Conservation (phyloP, 2,797 vertebrate species). For the Pipistrellus pipistrellus region DNA sequence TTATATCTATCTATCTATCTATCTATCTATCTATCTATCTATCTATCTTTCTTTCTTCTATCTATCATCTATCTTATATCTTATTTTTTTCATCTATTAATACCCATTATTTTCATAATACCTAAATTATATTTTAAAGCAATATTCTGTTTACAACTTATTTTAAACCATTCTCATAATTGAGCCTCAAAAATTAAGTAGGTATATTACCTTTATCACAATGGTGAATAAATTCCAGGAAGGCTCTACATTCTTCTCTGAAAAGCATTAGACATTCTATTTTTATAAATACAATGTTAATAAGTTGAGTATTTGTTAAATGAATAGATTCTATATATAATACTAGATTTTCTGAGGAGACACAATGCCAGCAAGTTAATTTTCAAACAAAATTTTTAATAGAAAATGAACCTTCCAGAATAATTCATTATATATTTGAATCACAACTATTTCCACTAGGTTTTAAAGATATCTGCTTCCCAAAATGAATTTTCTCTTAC, state of each 20-base stretch:
- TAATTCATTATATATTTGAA: conserved; percentile 5
- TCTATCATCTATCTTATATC: no score
- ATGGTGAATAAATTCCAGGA: not conserved
- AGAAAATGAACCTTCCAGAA: not conserved
- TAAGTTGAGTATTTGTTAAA: not conserved
- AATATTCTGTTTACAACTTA: not conserved
- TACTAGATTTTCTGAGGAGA: not conserved
- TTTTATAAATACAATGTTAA: not conserved
- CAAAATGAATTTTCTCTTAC: not conserved
- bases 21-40: not conserved
- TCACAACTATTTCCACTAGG: not conserved
- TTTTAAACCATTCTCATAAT: not conserved
- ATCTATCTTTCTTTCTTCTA: not conserved
- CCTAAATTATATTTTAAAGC: not conserved
- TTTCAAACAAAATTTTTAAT: conserved; percentile 25
- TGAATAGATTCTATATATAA: not conserved
- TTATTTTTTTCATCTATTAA: not conserved
- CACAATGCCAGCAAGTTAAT: not conserved
- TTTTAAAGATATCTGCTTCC: conserved; percentile 17
- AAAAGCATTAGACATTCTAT: not conserved
- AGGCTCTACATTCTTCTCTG: not conserved
- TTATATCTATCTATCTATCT: not conserved
- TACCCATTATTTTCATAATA: not conserved
- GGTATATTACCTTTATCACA: not conserved
- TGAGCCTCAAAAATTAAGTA: not conserved